These are phyloP conservation scores for Gobius niger DNA, from an alignment of 2,113 vertebrate species.

Conservation along the genomic window DNA sequence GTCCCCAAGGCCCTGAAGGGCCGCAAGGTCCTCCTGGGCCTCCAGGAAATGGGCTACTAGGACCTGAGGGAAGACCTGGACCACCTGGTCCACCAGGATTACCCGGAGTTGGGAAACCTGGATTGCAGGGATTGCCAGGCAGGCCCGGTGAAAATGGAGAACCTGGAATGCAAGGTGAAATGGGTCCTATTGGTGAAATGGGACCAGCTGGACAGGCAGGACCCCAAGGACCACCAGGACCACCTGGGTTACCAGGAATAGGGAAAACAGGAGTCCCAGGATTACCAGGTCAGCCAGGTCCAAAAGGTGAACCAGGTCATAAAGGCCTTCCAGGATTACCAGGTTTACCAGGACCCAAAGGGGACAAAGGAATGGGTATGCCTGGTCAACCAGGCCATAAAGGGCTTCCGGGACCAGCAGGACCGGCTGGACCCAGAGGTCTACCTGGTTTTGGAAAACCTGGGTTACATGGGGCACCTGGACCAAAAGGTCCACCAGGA, in stretches of 20 bases:
- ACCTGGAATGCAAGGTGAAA: conserved; percentile 86
- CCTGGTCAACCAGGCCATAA: conserved; percentile 89
- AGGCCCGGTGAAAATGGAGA: conserved; percentile 88
- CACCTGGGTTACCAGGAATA: conserved; percentile 87
- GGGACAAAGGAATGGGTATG: conserved; percentile 89
- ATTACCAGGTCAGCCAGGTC: conserved; percentile 86
- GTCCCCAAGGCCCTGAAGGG: conserved; percentile 81
- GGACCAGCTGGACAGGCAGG: conserved; percentile 88
- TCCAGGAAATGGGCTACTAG: conserved; percentile 84
- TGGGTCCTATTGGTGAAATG: conserved; percentile 83
- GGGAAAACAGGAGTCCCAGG: conserved; percentile 89
- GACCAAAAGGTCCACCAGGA: conserved; percentile 85
- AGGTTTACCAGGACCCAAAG: conserved; percentile 90
- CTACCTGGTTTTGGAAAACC: conserved; percentile 90
- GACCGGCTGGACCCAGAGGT: conserved; percentile 86
- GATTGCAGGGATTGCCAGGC: conserved; percentile 89
- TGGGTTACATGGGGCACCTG: conserved; percentile 87
- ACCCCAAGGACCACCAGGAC: conserved; percentile 85
- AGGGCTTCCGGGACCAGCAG: conserved; percentile 85
- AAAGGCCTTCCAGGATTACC: conserved; percentile 89
- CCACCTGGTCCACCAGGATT: conserved; percentile 83
- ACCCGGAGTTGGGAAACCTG: conserved; percentile 89
- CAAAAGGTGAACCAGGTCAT: conserved; percentile 89
- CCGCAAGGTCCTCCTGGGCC: conserved; percentile 84
- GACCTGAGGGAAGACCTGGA: conserved; percentile 82